Base-by-base conservation (phyloP, 2,797 vertebrate species). In the Pseudocheirus occidentalis region DNA sequence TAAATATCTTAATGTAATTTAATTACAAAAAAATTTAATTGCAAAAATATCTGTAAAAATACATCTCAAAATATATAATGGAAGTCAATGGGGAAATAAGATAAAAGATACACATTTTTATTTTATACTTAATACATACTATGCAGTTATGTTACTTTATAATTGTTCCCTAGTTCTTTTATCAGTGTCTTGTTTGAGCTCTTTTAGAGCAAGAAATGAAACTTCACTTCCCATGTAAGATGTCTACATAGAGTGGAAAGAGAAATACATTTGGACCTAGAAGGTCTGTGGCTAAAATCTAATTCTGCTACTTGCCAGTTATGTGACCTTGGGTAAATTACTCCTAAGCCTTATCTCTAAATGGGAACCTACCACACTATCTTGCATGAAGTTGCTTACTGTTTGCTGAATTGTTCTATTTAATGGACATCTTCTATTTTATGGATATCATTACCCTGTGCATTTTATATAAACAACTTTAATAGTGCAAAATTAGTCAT, bases 11-110 rank as follows among this genome's bases (percentile, higher is more conserved):
- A 95, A 73, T 95, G 92, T 62, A 97, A 96, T 92, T 97, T 92
- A 94, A 94, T 90, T 66, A 92, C 66, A 40, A 81, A 40, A n/a
- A 73, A 46, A 40, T 92, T 97, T 92, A 94, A 94, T 90, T 66
- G 91, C 66, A 40, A 81, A 40, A n/a, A 73, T 24, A 40, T 46
- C n/a, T 40, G 5, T 73, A 81, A 40, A 21, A 81, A 81, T 81
- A 81, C 94, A 97, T 97, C 90, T 81, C 96, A 97, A 97, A 96
- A 93, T 73, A 18, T 93, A 95, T 66, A 94, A 92, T 59, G 59
- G 96, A 96, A 96, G 94, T 95, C 93, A 92, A 95, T 91, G 54
- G 58, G 94, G 90, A 95, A 94, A 96, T 87, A 93, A 93, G 93
- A 40, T 94, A 91, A 91, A 94, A 62, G 66, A 90, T 56, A 94